Evolutionary conservation across 2,888 invertebrate genomes (phyloP), one percentile per base, ranked within the genome.

Genomic region (Ceriagrion tenellum): DNA sequence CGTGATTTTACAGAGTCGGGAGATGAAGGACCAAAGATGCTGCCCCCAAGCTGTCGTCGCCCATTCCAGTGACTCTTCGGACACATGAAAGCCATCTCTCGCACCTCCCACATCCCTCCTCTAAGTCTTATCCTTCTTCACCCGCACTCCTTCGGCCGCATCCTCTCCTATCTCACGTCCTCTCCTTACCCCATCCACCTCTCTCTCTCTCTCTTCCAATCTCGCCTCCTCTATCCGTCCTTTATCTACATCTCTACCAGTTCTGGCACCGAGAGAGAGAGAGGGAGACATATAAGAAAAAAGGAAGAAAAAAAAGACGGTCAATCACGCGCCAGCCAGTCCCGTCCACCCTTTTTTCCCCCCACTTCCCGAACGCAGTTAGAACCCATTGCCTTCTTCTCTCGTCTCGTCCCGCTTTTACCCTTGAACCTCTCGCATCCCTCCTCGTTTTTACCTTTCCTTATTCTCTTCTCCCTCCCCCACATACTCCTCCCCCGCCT

Each of bases 261-360:
- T 18, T 63, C 81, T 81, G 81, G 81, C 81, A 81, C 81, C 35
- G 81, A 81, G 35, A 30, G 74, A 74, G 30, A 74, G 74, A 35
- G 35, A 81, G 81, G 35, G 35, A n/a, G 81, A 35, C 4, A 2
- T 35, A 35, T 35, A 40, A 69, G 20, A 93, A 91, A 69, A 63
- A 26, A 63, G 30, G 47, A 0, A 47, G 74, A 74, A 74, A 93
- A 81, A 93, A 81, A n/a, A 90, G 69, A 93, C 93, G 69, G 63
- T 69, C 93, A 93, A 93, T 93, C 93, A 93, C 93, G 93, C 93
- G 93, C 93, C 40, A 47, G 40, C 59, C 93, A 81, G 93, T 74
- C 69, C 63, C 59, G 93, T 93, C 69, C 63, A 69, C 47, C 93
- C 47, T 74, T 63, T 47, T 47, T 93, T 56, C 16, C 16, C 56